Conservation (phyloP, 53 echinoderm and acorn worm species). For the Actinopyga echinites region DNA sequence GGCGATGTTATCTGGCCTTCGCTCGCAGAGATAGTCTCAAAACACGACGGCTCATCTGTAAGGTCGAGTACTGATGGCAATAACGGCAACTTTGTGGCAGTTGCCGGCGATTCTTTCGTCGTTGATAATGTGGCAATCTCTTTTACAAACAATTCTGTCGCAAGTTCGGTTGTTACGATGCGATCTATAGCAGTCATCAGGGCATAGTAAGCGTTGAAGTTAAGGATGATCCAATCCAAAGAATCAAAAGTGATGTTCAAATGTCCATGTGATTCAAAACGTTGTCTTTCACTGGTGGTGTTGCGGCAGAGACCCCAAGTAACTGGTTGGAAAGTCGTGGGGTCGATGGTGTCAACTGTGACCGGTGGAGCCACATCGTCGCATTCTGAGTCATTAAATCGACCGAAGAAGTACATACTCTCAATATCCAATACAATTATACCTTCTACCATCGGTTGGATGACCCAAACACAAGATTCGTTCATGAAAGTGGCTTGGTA, state of each 20-base stretch:
- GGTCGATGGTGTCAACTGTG: constrained; percentile 1
- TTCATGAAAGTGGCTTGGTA: not conserved
- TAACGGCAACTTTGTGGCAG: no score
- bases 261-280: not conserved
- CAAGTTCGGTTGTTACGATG: no score
- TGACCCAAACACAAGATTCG: not conserved
- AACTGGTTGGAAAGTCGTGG: not conserved
- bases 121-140: no score
- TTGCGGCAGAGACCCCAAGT: not conserved
- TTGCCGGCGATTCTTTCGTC: no score
- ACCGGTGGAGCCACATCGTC: not conserved
- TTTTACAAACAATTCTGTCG: no score
- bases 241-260: constrained; percentile 9
- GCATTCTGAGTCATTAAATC: not conserved
- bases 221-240: not conserved
- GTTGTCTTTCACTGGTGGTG: not conserved
- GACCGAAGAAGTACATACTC: not conserved
- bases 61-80: no score
- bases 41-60: not conserved
- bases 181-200: no score
- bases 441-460: not conserved
- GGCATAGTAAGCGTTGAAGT: not conserved
- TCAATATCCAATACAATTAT: not conserved
- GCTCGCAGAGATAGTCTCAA: not conserved
- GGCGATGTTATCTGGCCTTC: not conserved